Base-by-base conservation (phyloP, 1,140 invertebrate species). In the Monomorium pharaonis region DNA sequence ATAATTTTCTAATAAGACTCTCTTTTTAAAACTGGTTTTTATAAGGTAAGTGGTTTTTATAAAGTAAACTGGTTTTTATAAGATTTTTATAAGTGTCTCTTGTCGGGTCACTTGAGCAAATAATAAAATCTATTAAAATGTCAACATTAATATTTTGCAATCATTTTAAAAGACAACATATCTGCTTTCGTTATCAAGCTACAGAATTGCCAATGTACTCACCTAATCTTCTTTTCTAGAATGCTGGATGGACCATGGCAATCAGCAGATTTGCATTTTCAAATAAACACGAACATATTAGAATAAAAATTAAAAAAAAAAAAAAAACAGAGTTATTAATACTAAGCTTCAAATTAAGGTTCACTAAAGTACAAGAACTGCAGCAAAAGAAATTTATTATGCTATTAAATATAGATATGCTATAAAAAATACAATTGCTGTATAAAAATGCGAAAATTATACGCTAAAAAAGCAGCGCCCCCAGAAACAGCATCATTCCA, bases 161-260 rank as follows among this genome's bases (percentile, higher is more conserved):
- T 69, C 72, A 56, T 84, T 69, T 12, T 54, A 21, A 21, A 21
- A 51, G 18, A n/a, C 56, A 51, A 83, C 54, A 58, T 74, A 72
- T 60, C 51, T 83, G 65, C 49, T 83, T 74, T 16, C 56, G 24
- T 83, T 74, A 47, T 72, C 63, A 58, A 74, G 84, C 90, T 63
- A 69, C 60, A 58, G 51, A 85, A 85, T 63, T 62, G 21, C 47
- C 76, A 89, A 87, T 84, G 86, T 93, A 96, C 97, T 96, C 96
- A 97, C 97, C 97, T 96, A 94, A 97, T 96, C 96, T 97, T 97
- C 95, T 96, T 97, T 95, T 97, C 97, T 96, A 97, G 95, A 95
- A 97, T 97, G 95, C 97, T 97, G 96, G 60, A 85, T 72, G n/a
- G 84, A 75, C 70, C 89, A 85, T 87, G 70, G 54, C 80, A 44